Evolutionary conservation across 2,113 vertebrate genomes (phyloP).

Genomic region (Nipponia nippon): DNA sequence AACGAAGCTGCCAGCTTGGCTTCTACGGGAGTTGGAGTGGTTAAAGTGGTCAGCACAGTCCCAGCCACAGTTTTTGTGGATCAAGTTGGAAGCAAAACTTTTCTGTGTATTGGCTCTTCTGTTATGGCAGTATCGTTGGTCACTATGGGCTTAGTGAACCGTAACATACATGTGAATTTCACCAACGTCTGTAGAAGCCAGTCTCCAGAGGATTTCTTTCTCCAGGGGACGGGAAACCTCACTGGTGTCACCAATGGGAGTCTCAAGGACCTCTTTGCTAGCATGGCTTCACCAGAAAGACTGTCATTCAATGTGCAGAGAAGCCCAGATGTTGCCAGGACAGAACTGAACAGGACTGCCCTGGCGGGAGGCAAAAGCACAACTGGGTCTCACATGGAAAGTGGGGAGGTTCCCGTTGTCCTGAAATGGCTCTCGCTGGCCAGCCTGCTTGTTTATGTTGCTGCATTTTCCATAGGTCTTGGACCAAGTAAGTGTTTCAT

Average conservation of each 20-base stretch:
- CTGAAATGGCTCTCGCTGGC: constrained; percentile 89
- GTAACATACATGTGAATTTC: constrained; percentile 83
- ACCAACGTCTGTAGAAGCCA: constrained; percentile 84
- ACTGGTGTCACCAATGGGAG: constrained; percentile 45
- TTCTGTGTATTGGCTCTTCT: constrained; percentile 86
- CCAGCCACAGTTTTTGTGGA: constrained; percentile 89
- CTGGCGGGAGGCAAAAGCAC: background rate
- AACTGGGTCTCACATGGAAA: constrained; percentile 22
- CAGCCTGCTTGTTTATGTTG: constrained; percentile 88
- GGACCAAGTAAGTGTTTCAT: constrained; percentile 89
- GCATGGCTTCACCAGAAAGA: background rate
- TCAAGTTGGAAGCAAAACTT: constrained; percentile 87
- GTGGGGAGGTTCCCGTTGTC: constrained; percentile 58
- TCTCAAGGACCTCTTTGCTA: constrained; percentile 47
- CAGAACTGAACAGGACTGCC: background rate
- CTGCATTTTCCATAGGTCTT: constrained; percentile 91
- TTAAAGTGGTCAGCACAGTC: constrained; percentile 89
- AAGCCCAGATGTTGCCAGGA: background rate
- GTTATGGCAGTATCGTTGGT: constrained; percentile 83
- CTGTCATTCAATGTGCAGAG: background rate
- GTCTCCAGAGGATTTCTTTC: constrained; percentile 10
- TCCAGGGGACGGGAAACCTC: constrained; percentile 51
- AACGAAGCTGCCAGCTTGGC: constrained; percentile 89
- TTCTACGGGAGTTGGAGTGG: constrained; percentile 89
- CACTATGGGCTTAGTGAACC: constrained; percentile 82